phyloP scores from a whole-genome alignment of 2,113 vertebrate species.

The Eira barbara region DNA sequence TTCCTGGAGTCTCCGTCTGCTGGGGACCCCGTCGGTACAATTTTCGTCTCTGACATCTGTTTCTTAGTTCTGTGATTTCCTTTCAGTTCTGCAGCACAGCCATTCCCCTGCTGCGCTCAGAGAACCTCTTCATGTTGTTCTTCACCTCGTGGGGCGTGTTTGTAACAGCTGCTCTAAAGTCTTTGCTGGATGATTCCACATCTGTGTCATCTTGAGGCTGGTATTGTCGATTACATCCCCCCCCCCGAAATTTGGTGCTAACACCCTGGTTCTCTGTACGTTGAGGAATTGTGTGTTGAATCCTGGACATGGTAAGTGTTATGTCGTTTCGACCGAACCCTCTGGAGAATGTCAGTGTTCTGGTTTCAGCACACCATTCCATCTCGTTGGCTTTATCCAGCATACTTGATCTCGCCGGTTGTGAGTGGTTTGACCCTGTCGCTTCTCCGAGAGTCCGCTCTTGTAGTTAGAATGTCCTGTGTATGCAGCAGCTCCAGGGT shows the following conservation, averaged over 20 bases:
- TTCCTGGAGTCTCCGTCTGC: not conserved
- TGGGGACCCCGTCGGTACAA: not conserved
- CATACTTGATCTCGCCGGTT: not conserved
- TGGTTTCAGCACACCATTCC: not conserved
- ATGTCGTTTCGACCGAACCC: not conserved
- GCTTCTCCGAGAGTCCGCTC: not conserved
- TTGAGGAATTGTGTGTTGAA: not conserved
- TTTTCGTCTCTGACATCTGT: not conserved
- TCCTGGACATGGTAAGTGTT: not conserved
- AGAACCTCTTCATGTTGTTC: not conserved
- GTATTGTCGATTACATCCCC: not conserved
- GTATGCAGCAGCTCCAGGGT: not conserved
- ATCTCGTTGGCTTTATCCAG: not conserved
- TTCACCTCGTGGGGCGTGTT: not conserved
- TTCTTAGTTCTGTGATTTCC: not conserved
- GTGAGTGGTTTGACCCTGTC: not conserved
- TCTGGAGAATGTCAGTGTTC: not conserved
- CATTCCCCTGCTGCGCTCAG: not conserved
- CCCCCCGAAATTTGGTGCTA: not conserved
- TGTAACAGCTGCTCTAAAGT: not conserved
- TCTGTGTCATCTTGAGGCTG: not conserved
- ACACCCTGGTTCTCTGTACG: not conserved
- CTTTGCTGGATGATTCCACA: not conserved
- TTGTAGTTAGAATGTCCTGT: not conserved
- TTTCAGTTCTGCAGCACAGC: not conserved